Conservation (phyloP, 2,797 vertebrate genomes). For the Oreochromis mossambicus region DNA sequence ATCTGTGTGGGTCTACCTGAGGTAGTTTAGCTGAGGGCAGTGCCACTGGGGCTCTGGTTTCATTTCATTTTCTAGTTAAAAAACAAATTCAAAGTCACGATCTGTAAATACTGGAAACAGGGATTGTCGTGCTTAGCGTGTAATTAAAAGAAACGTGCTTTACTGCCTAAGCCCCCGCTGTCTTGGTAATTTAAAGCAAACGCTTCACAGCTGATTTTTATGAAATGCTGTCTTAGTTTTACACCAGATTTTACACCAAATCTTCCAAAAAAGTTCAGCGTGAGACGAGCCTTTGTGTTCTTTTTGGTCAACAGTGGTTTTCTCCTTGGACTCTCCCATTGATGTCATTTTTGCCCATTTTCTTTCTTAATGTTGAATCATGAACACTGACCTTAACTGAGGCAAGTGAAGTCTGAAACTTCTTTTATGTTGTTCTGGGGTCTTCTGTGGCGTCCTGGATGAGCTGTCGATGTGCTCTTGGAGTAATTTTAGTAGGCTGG, state of each 20-base stretch:
- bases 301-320: neutral
- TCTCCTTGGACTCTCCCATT: neutral
- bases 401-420: neutral
- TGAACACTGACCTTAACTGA: neutral
- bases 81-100: neutral
- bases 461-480: neutral
- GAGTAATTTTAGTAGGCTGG: neutral
- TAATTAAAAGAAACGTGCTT: neutral
- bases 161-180: neutral
- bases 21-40: constrained; percentile 38
- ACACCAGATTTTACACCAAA: neutral
- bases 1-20: neutral
- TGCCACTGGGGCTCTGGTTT: neutral
- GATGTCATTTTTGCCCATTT: neutral
- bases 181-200: neutral
- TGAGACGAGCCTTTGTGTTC: neutral
- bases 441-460: neutral
- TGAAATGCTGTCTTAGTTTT: neutral
- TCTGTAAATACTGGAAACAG: neutral
- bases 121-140: neutral
- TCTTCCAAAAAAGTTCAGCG: neutral
- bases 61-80: neutral
- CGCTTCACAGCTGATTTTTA: neutral
- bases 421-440: neutral
- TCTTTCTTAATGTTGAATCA: neutral